Evolutionary conservation across 2,888 invertebrate genomes (phyloP), one percentile per base, ranked within the genome.

Genomic region (Drosophila picticornis): DNA sequence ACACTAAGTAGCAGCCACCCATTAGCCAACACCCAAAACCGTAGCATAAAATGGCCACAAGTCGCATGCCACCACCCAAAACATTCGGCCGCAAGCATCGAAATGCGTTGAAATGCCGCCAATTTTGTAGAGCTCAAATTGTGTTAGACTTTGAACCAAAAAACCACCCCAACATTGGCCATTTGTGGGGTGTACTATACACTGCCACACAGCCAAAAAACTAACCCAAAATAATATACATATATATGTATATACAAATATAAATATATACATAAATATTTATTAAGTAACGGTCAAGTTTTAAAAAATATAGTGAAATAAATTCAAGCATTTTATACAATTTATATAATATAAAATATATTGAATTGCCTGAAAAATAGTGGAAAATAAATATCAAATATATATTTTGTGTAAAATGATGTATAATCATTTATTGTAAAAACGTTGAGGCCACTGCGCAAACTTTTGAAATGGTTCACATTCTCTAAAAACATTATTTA

Each of bases 91-190:
- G 77, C 75, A 77, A 73, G 75, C 83, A 75, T 61, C 75, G 65
- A 69, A 88, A 79, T 75, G 83, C 85, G 89, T 77, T 80, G 80
- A 88, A 88, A 82, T 88, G 78, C 80, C 82, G 77, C 81, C 86
- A 88, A 86, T 86, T 83, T 74, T 71, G 78, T 65, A 61, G 71
- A 65, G 77, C 68, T 85, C 78, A 86, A 88, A 90, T 88, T 88
- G 84, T 80, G 82, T 84, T 90, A 88, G 74, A 77, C 65, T 29
- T 51, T 58, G 22, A 51, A 13, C 25, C 60, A 40, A 32, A 65
- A 71, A 69, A 69, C 59, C 66, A 64, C 71, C 83, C 70, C 34
- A 61, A 52, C 34, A 46, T 62, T 59, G 43, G 29, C 52, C 36
- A 51, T 59, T 53, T 9, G 50, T 48, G 60, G 65, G 65, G 75